Conservation (phyloP, 2,113 vertebrate species). For the Todiramphus saurophagus region DNA sequence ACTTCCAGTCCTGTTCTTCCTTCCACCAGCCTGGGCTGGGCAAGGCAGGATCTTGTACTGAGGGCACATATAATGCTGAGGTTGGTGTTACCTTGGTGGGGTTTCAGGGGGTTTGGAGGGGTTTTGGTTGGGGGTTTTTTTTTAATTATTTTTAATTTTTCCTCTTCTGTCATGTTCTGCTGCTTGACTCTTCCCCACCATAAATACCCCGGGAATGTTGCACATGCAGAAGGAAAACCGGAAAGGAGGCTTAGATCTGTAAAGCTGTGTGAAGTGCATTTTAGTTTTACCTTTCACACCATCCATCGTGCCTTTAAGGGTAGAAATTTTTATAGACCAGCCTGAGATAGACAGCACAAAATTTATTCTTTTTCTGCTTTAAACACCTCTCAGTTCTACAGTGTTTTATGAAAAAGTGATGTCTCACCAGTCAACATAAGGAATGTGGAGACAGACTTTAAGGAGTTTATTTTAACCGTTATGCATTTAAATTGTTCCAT, state of each 20-base stretch:
- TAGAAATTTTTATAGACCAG: neutral
- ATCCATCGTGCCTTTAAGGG: neutral
- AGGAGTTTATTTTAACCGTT: slow-evolving; percentile 70
- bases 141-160: neutral
- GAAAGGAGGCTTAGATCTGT: neutral
- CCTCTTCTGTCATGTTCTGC: neutral
- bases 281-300: neutral
- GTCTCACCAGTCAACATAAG: slow-evolving; percentile 63
- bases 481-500: slow-evolving; percentile 81
- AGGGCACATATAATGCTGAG: accelerated
- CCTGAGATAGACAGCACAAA: neutral
- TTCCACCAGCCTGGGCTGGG: neutral
- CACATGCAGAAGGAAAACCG: neutral
- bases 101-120: accelerated
- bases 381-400: slow-evolving; percentile 23
- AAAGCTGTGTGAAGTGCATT: neutral
- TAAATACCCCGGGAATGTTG: neutral
- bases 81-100: neutral
- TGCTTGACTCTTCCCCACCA: neutral
- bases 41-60: accelerated
- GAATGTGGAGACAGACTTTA: slow-evolving; percentile 57
- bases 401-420: slow-evolving; percentile 71
- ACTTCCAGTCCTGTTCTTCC: neutral
- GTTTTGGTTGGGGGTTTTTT: neutral
- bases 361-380: slow-evolving; percentile 26